Evolutionary conservation across 1,140 invertebrate genomes (phyloP), one percentile per base, ranked within the genome.

Genomic region (Scaptomyza hsui): DNA sequence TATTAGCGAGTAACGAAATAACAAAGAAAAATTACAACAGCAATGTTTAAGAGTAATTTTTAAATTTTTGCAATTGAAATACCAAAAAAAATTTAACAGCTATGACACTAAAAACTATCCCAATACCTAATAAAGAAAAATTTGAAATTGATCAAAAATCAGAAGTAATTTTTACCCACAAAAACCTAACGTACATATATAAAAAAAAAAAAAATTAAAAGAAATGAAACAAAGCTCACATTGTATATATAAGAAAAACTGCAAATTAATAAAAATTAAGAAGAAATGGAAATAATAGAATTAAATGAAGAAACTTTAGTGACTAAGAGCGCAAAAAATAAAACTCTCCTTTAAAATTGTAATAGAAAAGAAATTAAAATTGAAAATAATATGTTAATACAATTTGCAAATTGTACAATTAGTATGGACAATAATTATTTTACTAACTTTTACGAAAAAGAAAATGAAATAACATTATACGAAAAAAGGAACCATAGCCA

Each of bases 11-110:
- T 18, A 32, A 29, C 13, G 48, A 51, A 35, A 52, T 63, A 32
- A 24, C n/a, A 49, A 63, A 63, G 12, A 45, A 59, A n/a, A n/a
- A n/a, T n/a, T 24, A 32, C 45, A 4, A 59, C n/a, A n/a, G n/a
- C n/a, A n/a, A n/a, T n/a, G n/a, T n/a, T n/a, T n/a, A n/a, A n/a
- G n/a, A n/a, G n/a, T n/a, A n/a, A n/a, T n/a, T n/a, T n/a, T n/a
- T 47, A 10, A 32, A 63, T 49, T 63, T 52, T n/a, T 41, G 52
- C 18, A 51, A 62, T 51, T 6, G 29, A 49, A 51, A 63, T 63
- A 9, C 57, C 57, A 44, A 61, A n/a, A 35, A 61, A 21, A 42
- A 42, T 16, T 12, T 12, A 42, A 24, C 35, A 24, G 35, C 42
- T 37, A 29, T 42, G 42, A 13, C 21, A 39, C 29, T 42, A 57